A percentile compares a stretch with the other conserved stretches of the same genome.
These are phyloP conservation scores for Drosophila mulleri DNA, from an alignment of 2,888 invertebrate species.

Conservation along the genomic window DNA sequence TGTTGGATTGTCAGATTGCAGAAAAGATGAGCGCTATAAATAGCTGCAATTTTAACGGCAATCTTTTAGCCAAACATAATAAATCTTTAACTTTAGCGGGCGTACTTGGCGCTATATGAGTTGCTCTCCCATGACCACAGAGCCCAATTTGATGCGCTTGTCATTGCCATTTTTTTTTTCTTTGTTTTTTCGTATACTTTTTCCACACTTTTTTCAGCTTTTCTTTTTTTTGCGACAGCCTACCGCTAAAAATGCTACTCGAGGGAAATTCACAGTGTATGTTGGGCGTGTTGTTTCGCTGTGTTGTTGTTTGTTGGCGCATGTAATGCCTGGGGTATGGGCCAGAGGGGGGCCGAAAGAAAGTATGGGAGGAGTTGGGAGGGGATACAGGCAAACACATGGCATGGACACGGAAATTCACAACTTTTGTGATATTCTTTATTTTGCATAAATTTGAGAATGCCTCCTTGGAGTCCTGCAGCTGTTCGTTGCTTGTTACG, in stretches of 20 bases:
- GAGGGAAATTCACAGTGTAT: constrained; percentile 68
- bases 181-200: background rate
- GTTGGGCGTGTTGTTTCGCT: constrained; percentile 30
- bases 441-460: constrained; percentile 75
- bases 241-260: constrained; percentile 64
- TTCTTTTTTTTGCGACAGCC: background rate
- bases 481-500: constrained; percentile 35
- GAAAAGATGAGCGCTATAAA: constrained; percentile 52
- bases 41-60: constrained; percentile 49
- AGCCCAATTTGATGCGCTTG: constrained; percentile 58
- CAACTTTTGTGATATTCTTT: constrained; percentile 75
- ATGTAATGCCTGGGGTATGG: constrained; percentile 9
- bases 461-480: constrained; percentile 41
- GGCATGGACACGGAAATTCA: constrained; percentile 58
- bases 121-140: constrained; percentile 20
- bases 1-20: constrained; percentile 16
- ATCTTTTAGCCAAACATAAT: constrained; percentile 34
- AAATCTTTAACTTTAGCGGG: constrained; percentile 45
- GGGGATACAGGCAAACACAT: constrained; percentile 50
- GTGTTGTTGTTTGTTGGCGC: constrained; percentile 37
- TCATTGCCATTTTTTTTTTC: constrained; percentile 26
- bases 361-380: background rate
- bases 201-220: background rate
- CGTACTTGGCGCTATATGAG: constrained; percentile 9
- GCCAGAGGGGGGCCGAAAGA: background rate